Conservation (phyloP, 2,888 invertebrate genomes). For the Chironomus tentans region DNA sequence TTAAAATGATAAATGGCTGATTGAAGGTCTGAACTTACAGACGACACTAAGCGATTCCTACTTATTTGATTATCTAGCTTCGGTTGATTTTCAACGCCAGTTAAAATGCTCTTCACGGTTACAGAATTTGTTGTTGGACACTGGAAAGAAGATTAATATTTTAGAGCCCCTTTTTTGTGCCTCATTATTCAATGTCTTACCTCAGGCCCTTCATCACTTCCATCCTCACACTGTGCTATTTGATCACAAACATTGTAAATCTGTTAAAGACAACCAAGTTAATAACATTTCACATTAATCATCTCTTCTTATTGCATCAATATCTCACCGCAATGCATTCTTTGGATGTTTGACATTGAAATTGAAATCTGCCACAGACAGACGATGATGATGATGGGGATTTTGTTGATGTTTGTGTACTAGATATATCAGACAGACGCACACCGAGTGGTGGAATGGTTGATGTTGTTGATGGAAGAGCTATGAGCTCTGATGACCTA, state of each 20-base stretch:
- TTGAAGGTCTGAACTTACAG: background rate
- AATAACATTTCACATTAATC: constrained; percentile 32
- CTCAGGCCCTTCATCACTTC: constrained; percentile 83
- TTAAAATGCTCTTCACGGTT: background rate
- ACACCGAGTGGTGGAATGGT: constrained; percentile 27
- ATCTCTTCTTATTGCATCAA: background rate
- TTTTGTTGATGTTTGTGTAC: constrained; percentile 3
- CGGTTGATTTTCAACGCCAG: constrained; percentile 18
- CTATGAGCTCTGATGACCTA: background rate
- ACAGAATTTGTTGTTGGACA: constrained; percentile 28
- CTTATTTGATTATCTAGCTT: background rate
- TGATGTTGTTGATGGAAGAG: constrained; percentile 22
- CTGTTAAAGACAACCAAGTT: background rate
- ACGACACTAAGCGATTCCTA: background rate
- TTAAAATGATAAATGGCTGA: background rate
- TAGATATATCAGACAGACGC: constrained; percentile 13
- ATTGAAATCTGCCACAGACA: constrained; percentile 73
- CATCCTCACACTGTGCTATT: constrained; percentile 84
- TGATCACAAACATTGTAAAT: constrained; percentile 92
- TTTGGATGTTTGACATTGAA: constrained; percentile 68
- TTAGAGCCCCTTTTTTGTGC: background rate
- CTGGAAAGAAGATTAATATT: constrained; percentile 14
- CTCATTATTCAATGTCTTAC: constrained; percentile 38
- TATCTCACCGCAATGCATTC: constrained; percentile 70
- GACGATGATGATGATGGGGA: constrained; percentile 41